These are phyloP conservation scores for Drosophila burlai DNA, from an alignment of 1,140 invertebrate genomes.

Conservation along the genomic window DNA sequence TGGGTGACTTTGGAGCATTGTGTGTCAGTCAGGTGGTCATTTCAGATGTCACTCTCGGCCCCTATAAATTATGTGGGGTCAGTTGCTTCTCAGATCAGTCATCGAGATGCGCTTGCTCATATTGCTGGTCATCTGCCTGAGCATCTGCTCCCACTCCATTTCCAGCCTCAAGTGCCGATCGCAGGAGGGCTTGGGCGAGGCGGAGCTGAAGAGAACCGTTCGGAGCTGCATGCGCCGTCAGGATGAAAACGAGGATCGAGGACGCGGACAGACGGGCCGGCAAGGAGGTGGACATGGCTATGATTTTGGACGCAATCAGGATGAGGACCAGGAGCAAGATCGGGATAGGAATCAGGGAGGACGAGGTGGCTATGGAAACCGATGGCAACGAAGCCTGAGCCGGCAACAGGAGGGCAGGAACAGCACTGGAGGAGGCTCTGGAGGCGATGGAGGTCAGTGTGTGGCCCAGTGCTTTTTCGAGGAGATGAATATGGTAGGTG, in stretches of 20 bases:
- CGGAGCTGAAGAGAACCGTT: constrained; percentile 81
- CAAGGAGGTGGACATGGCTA: constrained; percentile 16
- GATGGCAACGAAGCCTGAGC: constrained; percentile 35
- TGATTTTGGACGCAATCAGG: constrained; percentile 34
- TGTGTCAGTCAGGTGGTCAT: constrained; percentile 53
- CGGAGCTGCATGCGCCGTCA: constrained; percentile 70
- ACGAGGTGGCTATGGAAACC: constrained; percentile 37
- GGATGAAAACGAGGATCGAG: constrained; percentile 47
- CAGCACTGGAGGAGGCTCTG: constrained; percentile 25
- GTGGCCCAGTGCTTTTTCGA: constrained; percentile 87
- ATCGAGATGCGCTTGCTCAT: constrained; percentile 40
- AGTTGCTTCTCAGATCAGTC: constrained; percentile 17
- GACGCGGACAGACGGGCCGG: constrained; percentile 23
- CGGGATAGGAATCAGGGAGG: constrained; percentile 22
- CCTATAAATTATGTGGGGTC: constrained; percentile 46
- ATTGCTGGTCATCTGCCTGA: constrained; percentile 20
- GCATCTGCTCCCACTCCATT: constrained; percentile 12
- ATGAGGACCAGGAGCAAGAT: constrained; percentile 22
- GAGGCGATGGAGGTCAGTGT: constrained; percentile 67
- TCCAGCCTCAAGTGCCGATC: constrained; percentile 85
- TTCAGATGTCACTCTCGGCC: constrained; percentile 14
- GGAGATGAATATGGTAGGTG: constrained; percentile 86
- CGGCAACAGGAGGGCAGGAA: constrained; percentile 40
- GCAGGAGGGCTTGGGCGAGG: constrained; percentile 85
- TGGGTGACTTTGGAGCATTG: constrained; percentile 33